A percentile compares a stretch with the other conserved stretches of the same genome.
These are phyloP conservation scores for Ganaspis sp. DNA, from an alignment of 1,140 invertebrate species.

Conservation along the genomic window DNA sequence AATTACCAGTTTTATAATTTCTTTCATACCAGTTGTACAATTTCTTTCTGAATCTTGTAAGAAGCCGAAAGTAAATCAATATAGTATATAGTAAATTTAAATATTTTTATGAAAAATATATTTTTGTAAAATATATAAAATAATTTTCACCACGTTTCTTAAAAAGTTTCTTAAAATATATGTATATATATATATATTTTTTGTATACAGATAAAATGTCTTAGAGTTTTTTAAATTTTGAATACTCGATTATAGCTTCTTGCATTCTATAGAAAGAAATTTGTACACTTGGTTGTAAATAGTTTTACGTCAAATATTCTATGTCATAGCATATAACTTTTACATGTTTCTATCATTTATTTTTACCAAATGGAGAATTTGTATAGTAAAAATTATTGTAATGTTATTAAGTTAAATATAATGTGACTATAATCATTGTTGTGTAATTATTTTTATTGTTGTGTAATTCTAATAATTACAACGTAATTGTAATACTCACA, in stretches of 20 bases:
- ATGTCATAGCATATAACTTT: neutral
- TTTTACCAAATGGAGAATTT: no score
- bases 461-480: no score
- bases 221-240: neutral
- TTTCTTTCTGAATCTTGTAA: constrained; percentile 3
- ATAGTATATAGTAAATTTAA: neutral
- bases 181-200: neutral
- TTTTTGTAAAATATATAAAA: constrained; percentile 3
- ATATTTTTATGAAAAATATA: constrained; percentile 2
- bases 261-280: constrained; percentile 9
- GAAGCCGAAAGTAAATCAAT: neutral
- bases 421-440: no score
- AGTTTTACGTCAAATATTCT: neutral
- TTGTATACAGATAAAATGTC: neutral
- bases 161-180: neutral
- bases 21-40: neutral
- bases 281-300: neutral
- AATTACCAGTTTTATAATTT: neutral
- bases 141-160: neutral
- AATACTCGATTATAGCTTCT: neutral
- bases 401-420: no score
- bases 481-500: no score
- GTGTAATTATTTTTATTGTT: no score
- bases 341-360: no score
- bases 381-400: no score